Percentiles rank a stretch among this genome's conserved stretches.
Conservation (phyloP, 1,140 invertebrate species). For the Sinella curviseta region DNA sequence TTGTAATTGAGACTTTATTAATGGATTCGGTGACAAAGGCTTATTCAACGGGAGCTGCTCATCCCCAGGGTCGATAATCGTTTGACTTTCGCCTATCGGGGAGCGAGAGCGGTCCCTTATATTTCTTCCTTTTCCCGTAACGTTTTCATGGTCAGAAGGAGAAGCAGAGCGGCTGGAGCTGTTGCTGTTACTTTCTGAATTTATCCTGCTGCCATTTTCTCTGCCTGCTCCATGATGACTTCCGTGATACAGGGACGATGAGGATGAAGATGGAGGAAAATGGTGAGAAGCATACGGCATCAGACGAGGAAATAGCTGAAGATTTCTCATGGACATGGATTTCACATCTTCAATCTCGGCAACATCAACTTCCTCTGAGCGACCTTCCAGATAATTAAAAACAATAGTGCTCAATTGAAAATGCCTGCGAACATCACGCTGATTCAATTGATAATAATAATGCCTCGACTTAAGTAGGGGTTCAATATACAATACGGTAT, state of each 20-base stretch:
- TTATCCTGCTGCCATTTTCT: neutral
- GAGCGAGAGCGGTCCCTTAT: neutral
- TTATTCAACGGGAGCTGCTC: neutral
- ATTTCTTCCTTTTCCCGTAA: neutral
- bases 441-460: too few species aligned
- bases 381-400: neutral
- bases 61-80: conserved; percentile 8
- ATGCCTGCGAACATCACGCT: neutral
- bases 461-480: too few species aligned
- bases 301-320: conserved; percentile 1
- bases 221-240: neutral
- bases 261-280: too few species aligned
- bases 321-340: neutral
- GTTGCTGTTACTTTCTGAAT: neutral
- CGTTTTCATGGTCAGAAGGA: neutral
- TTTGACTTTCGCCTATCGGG: conserved; percentile 2
- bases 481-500: too few species aligned
- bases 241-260: neutral
- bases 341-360: neutral
- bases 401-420: neutral
- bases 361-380: neutral
- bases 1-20: conserved; percentile 11
- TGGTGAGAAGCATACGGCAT: neutral
- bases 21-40: neutral
- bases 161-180: neutral